Base-by-base conservation (phyloP, 2,888 invertebrate genomes). In the Synanthedon andrenaeformis region DNA sequence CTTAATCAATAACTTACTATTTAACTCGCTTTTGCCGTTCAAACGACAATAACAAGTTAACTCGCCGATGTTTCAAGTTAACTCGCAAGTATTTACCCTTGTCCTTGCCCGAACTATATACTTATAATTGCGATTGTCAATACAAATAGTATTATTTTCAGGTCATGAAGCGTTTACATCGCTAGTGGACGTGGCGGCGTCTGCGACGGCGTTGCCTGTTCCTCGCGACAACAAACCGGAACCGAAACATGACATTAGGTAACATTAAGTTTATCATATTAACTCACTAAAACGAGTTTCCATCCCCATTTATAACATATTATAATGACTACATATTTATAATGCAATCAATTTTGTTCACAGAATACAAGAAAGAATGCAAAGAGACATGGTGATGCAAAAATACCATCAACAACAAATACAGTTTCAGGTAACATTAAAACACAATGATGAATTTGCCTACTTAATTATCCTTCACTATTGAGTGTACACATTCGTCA, bases 161-260 rank as follows among this genome's bases (percentile, higher is more conserved):
- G 94, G 94, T 14, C 94, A 96, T 75, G 96, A 96, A 77, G 96
- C 96, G 1, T 91, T 97, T 70, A 93, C 94, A 41, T 95, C 95
- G 52, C 83, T 97, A 53, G 97, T 96, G 8, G 96, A 97, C 74
- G 95, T 95, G 12, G 96, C 96, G n/a, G 95, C 94, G 1, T 94
- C 95, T 63, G 96, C 96, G 67, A 95, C 95, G 0, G 94, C 94
- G 70, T 77, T 96, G 66, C 95, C 96, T 0, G 96, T 96, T 53
- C 96, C 96, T 0, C 85, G 90, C 42, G 84, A 88, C 2, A 61
- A 66, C 42, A 85, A 63, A 68, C 82, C 64, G 57, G 79, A 56
- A 48, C 67, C 59, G 48, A 64, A 49, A 42, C 61, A 61, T 41
- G 60, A 61, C 49, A 56, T 59, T 35, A 53, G 60, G 60, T 60